Base-by-base conservation (phyloP, 2,797 vertebrate genomes). In the Poecilia wingei region DNA sequence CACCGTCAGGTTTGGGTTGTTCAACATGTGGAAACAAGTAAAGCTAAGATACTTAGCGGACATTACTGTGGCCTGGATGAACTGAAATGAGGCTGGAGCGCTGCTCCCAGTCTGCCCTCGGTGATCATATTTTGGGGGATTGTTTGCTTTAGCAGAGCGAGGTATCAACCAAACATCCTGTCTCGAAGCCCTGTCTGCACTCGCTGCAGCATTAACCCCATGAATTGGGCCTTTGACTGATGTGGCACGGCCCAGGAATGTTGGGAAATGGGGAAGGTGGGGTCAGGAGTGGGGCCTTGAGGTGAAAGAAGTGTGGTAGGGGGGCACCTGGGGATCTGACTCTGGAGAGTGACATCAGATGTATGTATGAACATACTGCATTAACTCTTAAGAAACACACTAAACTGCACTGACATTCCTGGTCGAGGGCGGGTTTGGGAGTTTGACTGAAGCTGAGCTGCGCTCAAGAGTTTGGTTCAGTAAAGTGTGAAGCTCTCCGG, bases 91-190 rank as follows among this genome's bases (percentile, higher is more conserved):
- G 86, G 89, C 84, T 89, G 88, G 87, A 87, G 84, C 79, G 78
- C 87, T 76, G 80, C 86, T 89, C 87, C 85, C 74, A 85, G 92
- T 88, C 86, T 92, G 85, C 94, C 91, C 94, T 92, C 89, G 80
- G 82, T 92, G 95, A 95, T 95, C 92, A 95, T 96, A 93, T 94
- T 94, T 95, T 94, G 89, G 92, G 93, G 93, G 93, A 92, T 95
- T 97, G 96, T 97, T 97, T 97, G 95, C 96, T 94, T 96, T 95
- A 95, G 95, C 95, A 92, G 92, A 95, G 93, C 93, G 90, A 96
- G 93, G 95, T 95, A 94, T 95, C 93, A 89, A 94, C 94, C 95
- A 96, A 96, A 96, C 96, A 96, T 97, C 96, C 96, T 96, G 96
- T 95, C 96, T 95, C 90, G 94, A 93, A 95, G 86, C 94, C 92